Percentiles rank a stretch among this genome's conserved stretches.
Evolutionary conservation across 2,113 vertebrate genomes (phyloP).

Genomic region (Nannospalax galili): DNA sequence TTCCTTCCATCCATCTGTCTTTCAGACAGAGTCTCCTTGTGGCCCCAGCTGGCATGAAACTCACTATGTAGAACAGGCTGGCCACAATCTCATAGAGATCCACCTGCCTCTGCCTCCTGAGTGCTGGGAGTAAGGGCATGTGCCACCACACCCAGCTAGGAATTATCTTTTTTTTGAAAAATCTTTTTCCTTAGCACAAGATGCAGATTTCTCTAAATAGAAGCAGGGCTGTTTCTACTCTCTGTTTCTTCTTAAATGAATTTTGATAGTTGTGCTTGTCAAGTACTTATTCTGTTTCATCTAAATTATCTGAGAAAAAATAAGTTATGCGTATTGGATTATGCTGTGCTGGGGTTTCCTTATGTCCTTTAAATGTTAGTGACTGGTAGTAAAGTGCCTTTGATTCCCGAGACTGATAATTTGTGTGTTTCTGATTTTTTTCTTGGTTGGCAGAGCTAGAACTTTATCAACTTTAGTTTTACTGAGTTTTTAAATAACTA

Average conservation of each 20-base stretch:
- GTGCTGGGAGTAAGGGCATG: too few species aligned
- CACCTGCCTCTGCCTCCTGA: too few species aligned
- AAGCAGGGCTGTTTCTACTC: not conserved
- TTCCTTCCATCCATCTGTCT: too few species aligned
- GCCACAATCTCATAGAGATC: too few species aligned
- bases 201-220: not conserved
- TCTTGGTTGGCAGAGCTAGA: not conserved
- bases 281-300: not conserved
- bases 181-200: not conserved
- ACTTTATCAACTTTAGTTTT: not conserved
- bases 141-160: too few species aligned
- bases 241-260: constrained; percentile 15
- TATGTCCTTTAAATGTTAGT: not conserved
- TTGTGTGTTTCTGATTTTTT: not conserved
- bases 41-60: too few species aligned
- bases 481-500: not conserved
- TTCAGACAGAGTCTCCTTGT: too few species aligned
- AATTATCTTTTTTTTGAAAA: not conserved
- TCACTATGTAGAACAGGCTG: too few species aligned
- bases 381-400: not conserved
- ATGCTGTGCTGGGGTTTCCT: not conserved
- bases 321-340: not conserved
- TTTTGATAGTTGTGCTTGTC: constrained; percentile 41
- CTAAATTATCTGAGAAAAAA: not conserved
- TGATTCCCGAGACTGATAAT: not conserved